Evolutionary conservation across 2,888 invertebrate genomes (phyloP).

Genomic region (Tanypteryx hageni): DNA sequence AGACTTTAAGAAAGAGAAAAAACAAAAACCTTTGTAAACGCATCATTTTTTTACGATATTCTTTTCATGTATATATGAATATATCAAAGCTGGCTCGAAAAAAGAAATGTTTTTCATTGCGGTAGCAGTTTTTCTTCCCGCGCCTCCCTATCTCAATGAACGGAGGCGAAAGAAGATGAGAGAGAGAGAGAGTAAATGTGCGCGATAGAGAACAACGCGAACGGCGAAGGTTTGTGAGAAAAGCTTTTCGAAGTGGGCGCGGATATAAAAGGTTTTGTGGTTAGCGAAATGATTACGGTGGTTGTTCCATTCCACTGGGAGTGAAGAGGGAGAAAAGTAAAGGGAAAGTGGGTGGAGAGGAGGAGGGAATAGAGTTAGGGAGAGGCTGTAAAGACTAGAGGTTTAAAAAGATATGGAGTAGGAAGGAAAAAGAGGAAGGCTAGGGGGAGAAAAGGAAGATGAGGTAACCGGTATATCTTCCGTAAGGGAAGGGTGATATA

Average conservation of each 20-base stretch:
- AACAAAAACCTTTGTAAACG: not conserved
- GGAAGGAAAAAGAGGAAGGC: not conserved
- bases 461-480: not conserved
- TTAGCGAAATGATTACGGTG: slow-evolving; percentile 34
- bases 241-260: not conserved
- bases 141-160: not conserved
- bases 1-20: not conserved
- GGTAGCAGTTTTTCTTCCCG: not conserved
- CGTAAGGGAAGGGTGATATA: not conserved
- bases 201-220: slow-evolving; percentile 8
- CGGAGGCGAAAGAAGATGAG: not conserved
- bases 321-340: not conserved
- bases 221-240: not conserved
- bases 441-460: not conserved
- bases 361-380: not conserved
- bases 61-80: not conserved
- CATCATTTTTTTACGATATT: not conserved
- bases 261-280: not conserved
- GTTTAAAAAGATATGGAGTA: not conserved
- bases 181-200: not conserved
- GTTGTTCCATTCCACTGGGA: not conserved
- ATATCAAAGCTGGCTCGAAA: not conserved
- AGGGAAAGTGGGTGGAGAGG: not conserved
- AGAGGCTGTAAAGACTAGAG: not conserved
- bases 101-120: not conserved